phyloP scores from a whole-genome alignment of 2,888 invertebrate species.

The Druceiella hillmani region DNA sequence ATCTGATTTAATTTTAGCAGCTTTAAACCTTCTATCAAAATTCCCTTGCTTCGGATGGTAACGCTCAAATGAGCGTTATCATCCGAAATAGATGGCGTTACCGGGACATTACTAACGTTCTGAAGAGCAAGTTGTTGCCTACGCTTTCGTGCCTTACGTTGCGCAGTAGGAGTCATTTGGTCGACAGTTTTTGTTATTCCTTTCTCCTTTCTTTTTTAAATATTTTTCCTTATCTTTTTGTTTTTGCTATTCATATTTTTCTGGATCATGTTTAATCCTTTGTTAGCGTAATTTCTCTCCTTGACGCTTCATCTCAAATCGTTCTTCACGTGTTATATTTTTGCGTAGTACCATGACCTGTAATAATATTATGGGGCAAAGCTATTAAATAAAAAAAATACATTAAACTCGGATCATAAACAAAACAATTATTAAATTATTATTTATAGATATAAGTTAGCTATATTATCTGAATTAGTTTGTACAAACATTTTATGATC shows the following conservation, averaged over 20 bases:
- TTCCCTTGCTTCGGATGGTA: slow-evolving; percentile 5
- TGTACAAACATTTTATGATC: slow-evolving; percentile 7
- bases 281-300: too few relatives aligned
- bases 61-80: slow-evolving; percentile 2
- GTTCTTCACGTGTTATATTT: too few relatives aligned
- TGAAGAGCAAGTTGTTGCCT: slow-evolving; percentile 11
- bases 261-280: too few relatives aligned
- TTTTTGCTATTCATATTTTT: too few relatives aligned
- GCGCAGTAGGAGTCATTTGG: slow-evolving; percentile 7
- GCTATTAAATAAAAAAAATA: too few relatives aligned
- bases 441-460: slow-evolving; percentile 1
- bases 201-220: too few relatives aligned
- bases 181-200: slow-evolving; percentile 5
- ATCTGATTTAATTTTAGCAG: slow-evolving; percentile 17
- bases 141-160: slow-evolving; percentile 13
- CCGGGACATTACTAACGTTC: slow-evolving; percentile 7
- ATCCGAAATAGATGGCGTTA: slow-evolving; percentile 10
- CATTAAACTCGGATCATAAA: neutral
- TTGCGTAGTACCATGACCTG: too few relatives aligned
- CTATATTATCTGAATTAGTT: slow-evolving; percentile 8
- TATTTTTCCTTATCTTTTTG: too few relatives aligned
- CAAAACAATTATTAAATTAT: slow-evolving; percentile 1
- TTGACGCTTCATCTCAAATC: too few relatives aligned
- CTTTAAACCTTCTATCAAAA: slow-evolving; percentile 8
- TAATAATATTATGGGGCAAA: too few relatives aligned